These are phyloP conservation scores for Zeus faber DNA, from an alignment of 2,113 vertebrate genomes.

Conservation along the genomic window DNA sequence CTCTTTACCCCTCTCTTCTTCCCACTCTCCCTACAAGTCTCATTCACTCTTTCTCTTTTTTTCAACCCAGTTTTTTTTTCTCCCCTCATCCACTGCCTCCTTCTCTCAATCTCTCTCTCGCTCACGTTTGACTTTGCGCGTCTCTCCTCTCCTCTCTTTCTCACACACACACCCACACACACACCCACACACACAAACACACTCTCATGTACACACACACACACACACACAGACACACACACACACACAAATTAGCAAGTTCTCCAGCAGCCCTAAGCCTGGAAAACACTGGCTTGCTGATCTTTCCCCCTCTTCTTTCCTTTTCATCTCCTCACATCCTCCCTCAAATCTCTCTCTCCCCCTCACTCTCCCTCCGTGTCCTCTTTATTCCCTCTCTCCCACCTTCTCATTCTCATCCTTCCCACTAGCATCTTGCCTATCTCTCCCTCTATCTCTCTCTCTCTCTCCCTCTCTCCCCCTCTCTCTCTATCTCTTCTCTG, in stretches of 20 bases:
- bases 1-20: not conserved
- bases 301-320: constrained; percentile 26
- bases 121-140: not conserved
- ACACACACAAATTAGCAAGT: constrained; percentile 47
- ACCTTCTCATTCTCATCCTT: constrained; percentile 42
- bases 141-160: not conserved
- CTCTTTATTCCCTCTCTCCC: constrained; percentile 44
- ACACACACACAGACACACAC: not conserved
- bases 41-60: not conserved
- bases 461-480: not conserved
- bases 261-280: constrained; percentile 50
- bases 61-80: not conserved
- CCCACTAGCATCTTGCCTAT: constrained; percentile 20
- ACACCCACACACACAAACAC: not conserved
- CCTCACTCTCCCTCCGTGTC: constrained; percentile 44
- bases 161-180: not conserved
- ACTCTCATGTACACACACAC: not conserved
- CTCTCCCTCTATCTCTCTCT: constrained; percentile 3
- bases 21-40: not conserved
- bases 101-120: constrained; percentile 26
- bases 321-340: constrained; percentile 49
- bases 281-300: constrained; percentile 51
- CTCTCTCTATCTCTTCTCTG: constrained; percentile 9
- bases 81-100: constrained; percentile 1
- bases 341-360: not conserved